phyloP scores from a whole-genome alignment of 2,888 invertebrate species.

The Ectropis crepuscularia region DNA sequence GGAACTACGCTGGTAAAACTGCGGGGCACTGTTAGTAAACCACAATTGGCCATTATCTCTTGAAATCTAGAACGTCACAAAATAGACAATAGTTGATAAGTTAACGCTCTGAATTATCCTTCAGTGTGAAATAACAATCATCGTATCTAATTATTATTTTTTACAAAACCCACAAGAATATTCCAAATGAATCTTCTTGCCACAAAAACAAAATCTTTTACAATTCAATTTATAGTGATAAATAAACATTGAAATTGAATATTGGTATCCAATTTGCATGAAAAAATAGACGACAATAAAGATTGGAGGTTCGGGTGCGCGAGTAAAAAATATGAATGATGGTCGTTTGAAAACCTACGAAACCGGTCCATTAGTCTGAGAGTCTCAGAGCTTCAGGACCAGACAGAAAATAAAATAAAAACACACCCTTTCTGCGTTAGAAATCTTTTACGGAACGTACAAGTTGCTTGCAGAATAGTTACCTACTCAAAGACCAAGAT shows the following conservation, averaged over 20 bases:
- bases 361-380: conserved; percentile 67
- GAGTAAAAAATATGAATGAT: conserved; percentile 51
- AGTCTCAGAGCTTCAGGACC: conserved; percentile 52
- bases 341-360: conserved; percentile 60
- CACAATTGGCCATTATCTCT: too few relatives aligned
- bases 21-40: too few relatives aligned
- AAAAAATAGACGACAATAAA: conserved; percentile 39
- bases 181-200: conserved; percentile 1
- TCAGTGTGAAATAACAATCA: too few relatives aligned
- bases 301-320: conserved; percentile 39
- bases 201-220: conserved; percentile 6
- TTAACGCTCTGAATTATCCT: too few relatives aligned
- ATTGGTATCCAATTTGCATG: conserved; percentile 27
- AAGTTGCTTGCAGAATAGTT: background rate
- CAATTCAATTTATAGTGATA: conserved; percentile 14
- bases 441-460: conserved; percentile 9
- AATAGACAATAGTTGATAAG: too few relatives aligned
- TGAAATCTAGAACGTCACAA: too few relatives aligned
- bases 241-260: conserved; percentile 24
- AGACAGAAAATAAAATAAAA: conserved; percentile 69
- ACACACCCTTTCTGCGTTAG: conserved; percentile 35
- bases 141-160: background rate
- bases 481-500: too few relatives aligned
- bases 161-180: background rate
- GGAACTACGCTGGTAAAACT: too few relatives aligned